Base-by-base conservation (phyloP, 1,140 invertebrate species). In the Patella vulgata region DNA sequence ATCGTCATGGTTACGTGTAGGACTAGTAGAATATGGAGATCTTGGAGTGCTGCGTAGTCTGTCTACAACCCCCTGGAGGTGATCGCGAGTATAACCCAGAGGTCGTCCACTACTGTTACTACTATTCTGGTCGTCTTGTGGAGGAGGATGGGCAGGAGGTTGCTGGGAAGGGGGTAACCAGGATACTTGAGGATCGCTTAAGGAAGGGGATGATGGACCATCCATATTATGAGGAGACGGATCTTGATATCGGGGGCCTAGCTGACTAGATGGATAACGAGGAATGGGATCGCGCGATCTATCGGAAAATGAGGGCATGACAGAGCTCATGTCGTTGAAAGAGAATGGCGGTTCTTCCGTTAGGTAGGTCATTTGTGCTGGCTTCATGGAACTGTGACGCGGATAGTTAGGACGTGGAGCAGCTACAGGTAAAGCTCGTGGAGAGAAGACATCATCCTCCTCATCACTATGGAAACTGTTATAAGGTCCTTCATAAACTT, bases 11-110 rank as follows among this genome's bases (percentile, higher is more conserved):
- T 63, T 25, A 36, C 21, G 48, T n/a, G 50, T 31, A n/a, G 33
- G 30, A 25, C 23, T 36, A 36, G 33, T 36, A 8, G 33, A 36
- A 36, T 36, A 36, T 8, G 33, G 70, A 8, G 67, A 53, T 25
- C 74, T 68, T n/a, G 80, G 75, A 14, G 75, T 75, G 59, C 75
- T 77, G 8, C 84, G 74, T 23, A 85, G 79, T 48, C 77, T 73
- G 53, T 84, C 82, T 21, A 86, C 81, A 21, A 80, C 79, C 28
- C 80, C 82, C 42, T 85, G 78, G 4, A 86, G 67, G 28, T 80
- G 79, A 46, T 86, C 84, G 19, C 84, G 66, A 11, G 84, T 85
- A 63, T 85, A 86, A n/a, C 71, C 75, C 31, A 79, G 64, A 51
- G 79, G 81, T 40, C 78, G 64, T 14, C 73, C 71, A 67, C 68